Percentiles rank a stretch among this genome's conserved stretches.
Conservation (phyloP, 2,888 invertebrate genomes). For the Calliopum simillimum region DNA sequence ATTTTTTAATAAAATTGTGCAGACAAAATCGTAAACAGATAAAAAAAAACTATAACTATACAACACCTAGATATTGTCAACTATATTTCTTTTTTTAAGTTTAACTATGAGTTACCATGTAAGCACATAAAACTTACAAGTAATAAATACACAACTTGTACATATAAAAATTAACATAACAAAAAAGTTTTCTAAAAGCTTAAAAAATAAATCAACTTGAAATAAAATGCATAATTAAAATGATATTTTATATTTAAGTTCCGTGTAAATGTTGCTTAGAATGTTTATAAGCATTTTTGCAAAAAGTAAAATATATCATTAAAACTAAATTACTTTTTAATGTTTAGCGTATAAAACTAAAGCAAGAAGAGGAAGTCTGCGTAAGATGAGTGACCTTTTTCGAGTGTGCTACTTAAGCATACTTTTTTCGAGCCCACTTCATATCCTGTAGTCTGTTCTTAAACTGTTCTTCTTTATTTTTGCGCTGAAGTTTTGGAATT, state of each 20-base stretch:
- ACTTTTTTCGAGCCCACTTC: too few species aligned
- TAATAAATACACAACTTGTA: not conserved
- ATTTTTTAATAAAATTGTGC: conserved; percentile 10
- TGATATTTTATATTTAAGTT: not conserved
- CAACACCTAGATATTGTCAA: not conserved
- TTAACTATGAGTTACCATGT: not conserved
- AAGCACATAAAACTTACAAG: not conserved
- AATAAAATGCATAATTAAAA: not conserved
- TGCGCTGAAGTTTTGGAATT: too few species aligned
- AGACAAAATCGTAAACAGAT: not conserved
- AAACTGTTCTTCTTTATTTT: too few species aligned
- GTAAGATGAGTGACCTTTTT: too few species aligned
- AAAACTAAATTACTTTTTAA: too few species aligned
- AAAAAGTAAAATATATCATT: not conserved
- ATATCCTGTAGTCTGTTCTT: too few species aligned
- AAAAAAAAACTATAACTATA: conserved; percentile 10
- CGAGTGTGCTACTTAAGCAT: too few species aligned
- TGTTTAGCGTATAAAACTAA: too few species aligned
- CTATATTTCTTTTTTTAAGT: not conserved
- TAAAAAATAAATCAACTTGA: conserved; percentile 4
- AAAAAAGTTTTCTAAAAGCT: conserved; percentile 28
- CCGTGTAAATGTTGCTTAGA: conserved; percentile 16
- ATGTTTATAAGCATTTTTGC: not conserved
- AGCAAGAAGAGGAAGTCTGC: too few species aligned
- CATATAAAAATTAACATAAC: not conserved